Conservation (phyloP, 2,797 vertebrate species). For the Leuciscus waleckii region DNA sequence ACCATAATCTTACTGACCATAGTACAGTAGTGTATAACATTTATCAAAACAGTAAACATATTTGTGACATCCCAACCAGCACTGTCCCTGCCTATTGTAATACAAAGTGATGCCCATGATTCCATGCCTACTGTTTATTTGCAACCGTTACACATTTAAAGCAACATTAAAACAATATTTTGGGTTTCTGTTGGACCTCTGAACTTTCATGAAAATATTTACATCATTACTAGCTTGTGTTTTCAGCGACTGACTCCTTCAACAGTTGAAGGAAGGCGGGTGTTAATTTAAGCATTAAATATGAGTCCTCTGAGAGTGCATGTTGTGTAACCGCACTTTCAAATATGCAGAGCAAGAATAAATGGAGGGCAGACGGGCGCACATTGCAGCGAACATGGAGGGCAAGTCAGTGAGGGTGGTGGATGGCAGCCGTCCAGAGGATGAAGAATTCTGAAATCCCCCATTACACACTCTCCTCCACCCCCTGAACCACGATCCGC, state of each 20-base stretch:
- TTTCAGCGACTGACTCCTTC: conserved; percentile 32
- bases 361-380: conserved; percentile 34
- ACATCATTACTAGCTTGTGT: conserved; percentile 26
- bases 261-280: conserved; percentile 25
- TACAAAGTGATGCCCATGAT: not conserved
- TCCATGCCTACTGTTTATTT: conserved; percentile 17
- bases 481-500: conserved; percentile 41
- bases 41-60: not conserved
- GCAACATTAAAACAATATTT: conserved; percentile 30
- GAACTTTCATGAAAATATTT: conserved; percentile 46
- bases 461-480: conserved; percentile 61
- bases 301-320: conserved; percentile 13
- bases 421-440: conserved; percentile 61
- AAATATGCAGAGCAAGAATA: conserved; percentile 40
- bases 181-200: conserved; percentile 5
- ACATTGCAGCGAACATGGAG: conserved; percentile 53
- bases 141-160: not conserved
- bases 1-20: not conserved
- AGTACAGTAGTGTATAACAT: not conserved
- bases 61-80: not conserved
- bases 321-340: conserved; percentile 21
- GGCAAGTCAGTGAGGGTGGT: conserved; percentile 61
- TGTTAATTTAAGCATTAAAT: conserved; percentile 43
- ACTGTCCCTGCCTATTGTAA: not conserved
- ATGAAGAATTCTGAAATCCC: conserved; percentile 63